phyloP scores from a whole-genome alignment of 2,113 vertebrate genomes.

The Gallinago undulata region DNA sequence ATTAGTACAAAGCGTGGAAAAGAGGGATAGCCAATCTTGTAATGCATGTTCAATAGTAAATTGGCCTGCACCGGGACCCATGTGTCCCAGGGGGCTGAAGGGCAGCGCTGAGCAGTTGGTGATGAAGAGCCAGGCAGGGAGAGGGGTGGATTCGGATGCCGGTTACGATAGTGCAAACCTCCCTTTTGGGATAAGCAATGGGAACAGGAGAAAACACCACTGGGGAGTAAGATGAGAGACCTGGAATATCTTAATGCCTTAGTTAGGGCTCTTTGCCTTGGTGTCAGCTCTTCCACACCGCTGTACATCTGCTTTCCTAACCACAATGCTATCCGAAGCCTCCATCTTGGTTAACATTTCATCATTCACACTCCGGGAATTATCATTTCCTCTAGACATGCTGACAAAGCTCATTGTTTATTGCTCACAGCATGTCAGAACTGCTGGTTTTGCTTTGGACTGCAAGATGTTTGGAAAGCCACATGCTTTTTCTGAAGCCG shows the following conservation, averaged over 20 bases:
- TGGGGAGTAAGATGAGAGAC: background rate
- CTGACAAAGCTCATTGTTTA: constrained; percentile 68
- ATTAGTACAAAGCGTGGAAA: background rate
- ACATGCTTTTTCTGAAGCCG: constrained; percentile 28
- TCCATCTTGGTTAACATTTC: constrained; percentile 56
- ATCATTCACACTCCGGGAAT: constrained; percentile 57
- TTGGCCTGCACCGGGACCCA: background rate
- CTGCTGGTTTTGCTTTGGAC: constrained; percentile 65
- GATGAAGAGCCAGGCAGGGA: background rate
- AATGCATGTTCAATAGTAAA: background rate
- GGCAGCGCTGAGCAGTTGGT: background rate
- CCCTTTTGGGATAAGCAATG: background rate
- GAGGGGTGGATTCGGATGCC: background rate
- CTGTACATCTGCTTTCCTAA: constrained; percentile 11
- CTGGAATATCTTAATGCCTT: background rate
- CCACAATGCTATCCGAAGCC: constrained; percentile 8
- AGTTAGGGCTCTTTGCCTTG: background rate
- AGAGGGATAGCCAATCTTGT: background rate
- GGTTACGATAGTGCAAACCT: background rate
- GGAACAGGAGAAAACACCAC: background rate
- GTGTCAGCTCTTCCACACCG: background rate
- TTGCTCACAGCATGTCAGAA: constrained; percentile 57
- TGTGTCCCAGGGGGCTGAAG: background rate
- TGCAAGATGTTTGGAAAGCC: constrained; percentile 62
- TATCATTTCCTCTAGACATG: constrained; percentile 61